Evolutionary conservation across 2,888 invertebrate species (phyloP).

Genomic region (Kuschelorhynchus macadamiae): DNA sequence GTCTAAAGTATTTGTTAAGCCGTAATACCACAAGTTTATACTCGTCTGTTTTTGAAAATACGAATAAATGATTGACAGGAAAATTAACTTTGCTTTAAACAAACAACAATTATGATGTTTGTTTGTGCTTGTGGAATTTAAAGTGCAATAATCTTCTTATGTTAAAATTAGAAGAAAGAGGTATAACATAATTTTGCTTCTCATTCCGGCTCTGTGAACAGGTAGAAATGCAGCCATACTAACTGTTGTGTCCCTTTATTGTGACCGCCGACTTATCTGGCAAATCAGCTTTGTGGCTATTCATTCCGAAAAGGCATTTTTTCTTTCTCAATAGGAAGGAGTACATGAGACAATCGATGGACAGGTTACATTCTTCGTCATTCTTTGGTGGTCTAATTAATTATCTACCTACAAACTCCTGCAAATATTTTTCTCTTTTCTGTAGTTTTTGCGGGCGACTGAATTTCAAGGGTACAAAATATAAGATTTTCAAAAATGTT

Average conservation of each 20-base stretch:
- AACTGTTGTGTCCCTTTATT: conserved; percentile 18
- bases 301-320: conserved; percentile 34
- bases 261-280: conserved; percentile 34
- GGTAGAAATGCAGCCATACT: conserved; percentile 28
- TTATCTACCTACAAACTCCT: conserved; percentile 12
- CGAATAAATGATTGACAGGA: no score
- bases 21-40: no score
- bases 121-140: no score
- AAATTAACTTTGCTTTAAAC: no score
- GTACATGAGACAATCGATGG: conserved; percentile 29
- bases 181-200: neutral
- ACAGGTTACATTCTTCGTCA: conserved; percentile 38
- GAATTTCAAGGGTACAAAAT: no score
- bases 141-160: no score
- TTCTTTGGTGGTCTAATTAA: conserved; percentile 44
- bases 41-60: no score
- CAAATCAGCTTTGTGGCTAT: conserved; percentile 37
- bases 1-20: no score
- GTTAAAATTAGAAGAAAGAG: no score
- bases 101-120: no score
- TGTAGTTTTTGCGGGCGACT: no score
- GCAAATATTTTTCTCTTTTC: conserved; percentile 7
- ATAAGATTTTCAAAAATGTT: no score
- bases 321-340: conserved; percentile 30
- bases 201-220: conserved; percentile 17